Base-by-base conservation (phyloP, 2,888 invertebrate species). In the Epinotia nisella region DNA sequence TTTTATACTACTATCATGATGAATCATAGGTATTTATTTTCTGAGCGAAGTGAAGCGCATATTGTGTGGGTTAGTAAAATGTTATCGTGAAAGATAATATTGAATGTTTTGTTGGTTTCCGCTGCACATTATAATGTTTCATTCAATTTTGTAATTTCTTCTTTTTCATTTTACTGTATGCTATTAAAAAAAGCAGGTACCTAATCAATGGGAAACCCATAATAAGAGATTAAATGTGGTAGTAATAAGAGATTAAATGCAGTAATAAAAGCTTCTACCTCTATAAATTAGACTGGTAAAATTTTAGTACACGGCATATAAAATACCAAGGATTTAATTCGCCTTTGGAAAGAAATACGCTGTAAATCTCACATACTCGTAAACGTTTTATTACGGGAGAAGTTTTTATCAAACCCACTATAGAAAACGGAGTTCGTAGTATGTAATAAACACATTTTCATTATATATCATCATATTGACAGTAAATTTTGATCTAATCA, bases 71-170 rank as follows among this genome's bases (percentile, higher is more conserved):
- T 21, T 56, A n/a, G 2, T 58, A 24, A 29, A 58, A 29, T 29
- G 3, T 58, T 58, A 29, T 56, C 29, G 24, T 15, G 29, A 58
- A 29, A n/a, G 58, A 58, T 58, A 58, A 58, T 5, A 58, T 29
- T 58, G n/a, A 29, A 29, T 2, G 29, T 29, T 58, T 29, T 58
- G 29, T 58, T 24, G 24, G 21, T 15, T 15, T 29, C 5, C 1
- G 15, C 15, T 58, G 29, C 56, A 58, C n/a, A 29, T 24, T 15
- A 15, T 56, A 1, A 35, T 35, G 35, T 9, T 35, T 35, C 35
- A 35, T 35, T 7, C 35, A 9, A 35, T 35, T 35, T 9, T 9
- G 35, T 7, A 1, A 9, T 35, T 35, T 35, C 35, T 35, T 9
- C 1, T 9, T 35, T 35, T 35, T 9, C 7, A 35, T 7, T 9